phyloP scores from a whole-genome alignment of 2,888 invertebrate species.

The Nematopogon swammerdamellus region DNA sequence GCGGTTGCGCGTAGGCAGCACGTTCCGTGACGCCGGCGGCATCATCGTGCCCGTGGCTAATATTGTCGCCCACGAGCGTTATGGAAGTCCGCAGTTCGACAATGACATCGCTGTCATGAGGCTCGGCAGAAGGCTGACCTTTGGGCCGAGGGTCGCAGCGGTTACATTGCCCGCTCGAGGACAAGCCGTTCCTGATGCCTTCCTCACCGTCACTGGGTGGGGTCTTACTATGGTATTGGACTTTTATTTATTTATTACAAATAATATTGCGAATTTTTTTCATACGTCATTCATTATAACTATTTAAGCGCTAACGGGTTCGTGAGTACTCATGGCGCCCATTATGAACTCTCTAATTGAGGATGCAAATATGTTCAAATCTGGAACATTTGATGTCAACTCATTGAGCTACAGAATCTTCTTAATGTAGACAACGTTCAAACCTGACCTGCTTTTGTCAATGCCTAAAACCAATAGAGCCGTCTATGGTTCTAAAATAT shows the following conservation, averaged over 20 bases:
- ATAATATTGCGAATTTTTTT: conserved; percentile 15
- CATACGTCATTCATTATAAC: not conserved
- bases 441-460: too few species aligned
- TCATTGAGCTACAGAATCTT: too few species aligned
- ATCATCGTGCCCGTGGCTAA: conserved; percentile 33
- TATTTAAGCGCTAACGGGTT: too few species aligned
- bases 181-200: conserved; percentile 34
- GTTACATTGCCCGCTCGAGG: conserved; percentile 31
- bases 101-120: conserved; percentile 42
- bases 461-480: too few species aligned
- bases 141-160: conserved; percentile 26
- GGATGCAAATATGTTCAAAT: too few species aligned
- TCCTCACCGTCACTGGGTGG: conserved; percentile 48
- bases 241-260: too few species aligned
- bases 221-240: conserved; percentile 43
- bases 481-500: too few species aligned
- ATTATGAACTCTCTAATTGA: too few species aligned
- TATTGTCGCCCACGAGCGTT: conserved; percentile 35
- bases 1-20: conserved; percentile 42
- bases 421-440: too few species aligned
- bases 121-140: conserved; percentile 29
- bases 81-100: conserved; percentile 39
- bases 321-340: too few species aligned
- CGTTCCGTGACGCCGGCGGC: conserved; percentile 43
- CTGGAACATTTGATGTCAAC: too few species aligned